Evolutionary conservation across 2,797 vertebrate species (phyloP), one percentile per base, ranked within the genome.

Genomic region (Mus minutoides): DNA sequence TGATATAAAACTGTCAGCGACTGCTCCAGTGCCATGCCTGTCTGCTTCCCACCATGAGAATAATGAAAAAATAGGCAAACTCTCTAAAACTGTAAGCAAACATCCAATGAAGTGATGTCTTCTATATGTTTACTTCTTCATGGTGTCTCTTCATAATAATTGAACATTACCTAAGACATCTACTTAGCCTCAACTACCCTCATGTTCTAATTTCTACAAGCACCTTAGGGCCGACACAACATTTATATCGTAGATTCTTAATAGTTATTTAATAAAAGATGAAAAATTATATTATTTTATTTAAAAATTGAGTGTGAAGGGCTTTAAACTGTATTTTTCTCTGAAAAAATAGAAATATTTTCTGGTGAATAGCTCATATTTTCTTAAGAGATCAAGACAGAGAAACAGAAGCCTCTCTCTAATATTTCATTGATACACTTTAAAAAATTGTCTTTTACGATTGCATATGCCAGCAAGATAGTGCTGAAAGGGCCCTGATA

Each of bases 251-350:
- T 54, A 82, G 8, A 2, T 52, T 31, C 31, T 71, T 16, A 87
- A 84, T 76, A 84, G 83, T 76, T 97, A 93, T 62, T 29, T 93
- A 37, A 37, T 92, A 73, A 88, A 92, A 77, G 69, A 86, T 90
- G 24, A 49, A 90, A 40, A 94, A 91, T 69, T 88, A n/a, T 83
- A 85, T 16, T 49, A 88, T 83, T 62, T 87, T 76, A 92, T 87
- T 56, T 80, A 58, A 17, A 77, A 91, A 93, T 88, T 85, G 11
- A 22, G 1, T 88, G 26, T 71, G 12, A 92, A 91, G 6, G 3
- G 40, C 43, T 92, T 0, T 64, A 71, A 88, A 58, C 78, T 73
- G 34, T 69, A 43, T 78, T 92, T 76, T 92, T 37, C 77, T 90
- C 88, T 96, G 37, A 14, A 34, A 77, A 84, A 92, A 60, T 40